These are phyloP conservation scores for Omphaloscelis lunosa DNA, from an alignment of 2,888 invertebrate species.

Conservation along the genomic window DNA sequence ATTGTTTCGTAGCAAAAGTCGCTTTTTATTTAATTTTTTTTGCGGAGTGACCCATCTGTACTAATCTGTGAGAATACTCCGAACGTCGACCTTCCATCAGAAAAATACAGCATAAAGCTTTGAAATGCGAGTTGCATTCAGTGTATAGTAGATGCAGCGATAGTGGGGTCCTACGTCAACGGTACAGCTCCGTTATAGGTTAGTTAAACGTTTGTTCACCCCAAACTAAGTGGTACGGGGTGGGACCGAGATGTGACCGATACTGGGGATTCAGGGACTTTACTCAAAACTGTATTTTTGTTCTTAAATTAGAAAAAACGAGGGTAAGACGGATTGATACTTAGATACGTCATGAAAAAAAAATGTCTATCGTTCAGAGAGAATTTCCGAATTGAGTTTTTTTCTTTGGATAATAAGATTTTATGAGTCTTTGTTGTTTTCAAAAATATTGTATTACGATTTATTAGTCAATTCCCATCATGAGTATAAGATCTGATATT, in stretches of 20 bases:
- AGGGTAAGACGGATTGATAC: conserved; percentile 51
- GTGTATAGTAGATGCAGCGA: conserved; percentile 73
- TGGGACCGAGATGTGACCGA: conserved; percentile 84
- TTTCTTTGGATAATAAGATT: background rate
- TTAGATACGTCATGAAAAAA: conserved; percentile 19
- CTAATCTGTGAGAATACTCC: conserved; percentile 46
- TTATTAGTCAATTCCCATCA: too few species aligned
- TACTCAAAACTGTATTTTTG: conserved; percentile 63
- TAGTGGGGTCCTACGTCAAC: conserved; percentile 75
- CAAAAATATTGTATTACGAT: background rate
- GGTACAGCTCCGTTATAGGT: conserved; percentile 77
- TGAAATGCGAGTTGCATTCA: conserved; percentile 79
- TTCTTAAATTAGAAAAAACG: conserved; percentile 74
- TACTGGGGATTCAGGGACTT: conserved; percentile 72
- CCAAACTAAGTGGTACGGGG: conserved; percentile 75
- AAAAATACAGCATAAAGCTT: conserved; percentile 78
- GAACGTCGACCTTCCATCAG: conserved; percentile 75
- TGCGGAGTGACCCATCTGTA: too few species aligned
- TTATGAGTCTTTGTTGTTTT: background rate
- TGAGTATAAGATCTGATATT: background rate
- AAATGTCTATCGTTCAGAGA: conserved; percentile 9
- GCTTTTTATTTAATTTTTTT: too few species aligned
- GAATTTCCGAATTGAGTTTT: background rate
- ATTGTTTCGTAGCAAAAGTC: too few species aligned
- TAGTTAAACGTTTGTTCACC: conserved; percentile 86